Percentiles rank a stretch among this genome's conserved stretches.
phyloP scores from a whole-genome alignment of 1,140 invertebrate genomes.

The Drosophila auraria region DNA sequence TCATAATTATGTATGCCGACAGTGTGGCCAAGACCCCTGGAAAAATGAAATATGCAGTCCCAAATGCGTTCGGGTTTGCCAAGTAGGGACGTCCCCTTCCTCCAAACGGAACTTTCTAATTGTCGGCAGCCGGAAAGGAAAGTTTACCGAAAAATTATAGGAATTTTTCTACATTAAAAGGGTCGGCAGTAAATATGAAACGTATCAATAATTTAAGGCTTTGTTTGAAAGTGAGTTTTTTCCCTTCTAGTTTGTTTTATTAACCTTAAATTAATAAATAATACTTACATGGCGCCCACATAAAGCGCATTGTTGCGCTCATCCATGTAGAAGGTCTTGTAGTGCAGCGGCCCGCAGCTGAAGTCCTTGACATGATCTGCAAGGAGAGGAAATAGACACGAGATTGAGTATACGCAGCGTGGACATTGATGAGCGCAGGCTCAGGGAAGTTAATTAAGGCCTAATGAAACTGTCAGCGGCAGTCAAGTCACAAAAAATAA shows the following conservation, averaged over 20 bases:
- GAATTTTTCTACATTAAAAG: slow-evolving; percentile 29
- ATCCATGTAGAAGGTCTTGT: slow-evolving; percentile 93
- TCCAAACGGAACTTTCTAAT: slow-evolving; percentile 70
- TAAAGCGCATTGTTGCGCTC: slow-evolving; percentile 91
- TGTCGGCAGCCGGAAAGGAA: slow-evolving; percentile 41
- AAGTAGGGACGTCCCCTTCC: slow-evolving; percentile 26
- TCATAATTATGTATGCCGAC: slow-evolving; percentile 84
- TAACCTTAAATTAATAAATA: background rate
- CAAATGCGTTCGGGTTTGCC: slow-evolving; percentile 57
- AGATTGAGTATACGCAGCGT: slow-evolving; percentile 38
- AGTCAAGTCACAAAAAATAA: slow-evolving; percentile 52
- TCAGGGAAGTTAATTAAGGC: slow-evolving; percentile 68
- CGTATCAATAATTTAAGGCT: slow-evolving; percentile 13
- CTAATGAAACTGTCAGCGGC: slow-evolving; percentile 75
- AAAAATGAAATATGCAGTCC: slow-evolving; percentile 76
- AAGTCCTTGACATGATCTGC: slow-evolving; percentile 94
- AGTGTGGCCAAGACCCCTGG: slow-evolving; percentile 60
- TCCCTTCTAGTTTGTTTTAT: background rate
- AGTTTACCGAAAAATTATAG: slow-evolving; percentile 22
- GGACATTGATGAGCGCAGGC: slow-evolving; percentile 31
- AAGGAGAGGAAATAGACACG: slow-evolving; percentile 82
- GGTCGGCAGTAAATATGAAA: background rate
- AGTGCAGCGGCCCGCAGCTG: slow-evolving; percentile 92
- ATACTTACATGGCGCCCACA: slow-evolving; percentile 95
- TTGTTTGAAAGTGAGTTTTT: background rate